Base-by-base conservation (phyloP, 2,113 vertebrate genomes). In the Ranitomeya variabilis region DNA sequence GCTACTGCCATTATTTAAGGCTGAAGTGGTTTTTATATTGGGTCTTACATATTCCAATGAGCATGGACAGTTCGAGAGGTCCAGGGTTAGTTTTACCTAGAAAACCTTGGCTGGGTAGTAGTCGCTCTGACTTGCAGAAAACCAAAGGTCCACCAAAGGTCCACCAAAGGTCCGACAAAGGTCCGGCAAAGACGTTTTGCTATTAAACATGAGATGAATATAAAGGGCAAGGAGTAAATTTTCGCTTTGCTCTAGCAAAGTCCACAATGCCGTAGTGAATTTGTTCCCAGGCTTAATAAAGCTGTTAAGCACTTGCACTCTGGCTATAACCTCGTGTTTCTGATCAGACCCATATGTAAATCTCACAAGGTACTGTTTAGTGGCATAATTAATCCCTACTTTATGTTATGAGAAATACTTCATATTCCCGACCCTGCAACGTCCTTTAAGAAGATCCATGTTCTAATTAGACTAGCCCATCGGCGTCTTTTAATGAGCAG, bases 381-480 rank as follows among this genome's bases (percentile, higher is more conserved):
- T 96, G 95, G 95, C 94, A 94, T 96, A 95, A 96, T 96, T 95
- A 96, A 96, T 96, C 95, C 95, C 94, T 95, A 95, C 94, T 96
- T 96, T 95, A 95, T 94, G 94, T 95, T 95, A 96, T 94, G 94
- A 96, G 95, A 94, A 96, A 95, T 95, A 95, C 95, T 96, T 96
- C 95, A 94, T 94, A 95, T 95, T 95, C 94, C 94, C 94, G 94
- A 96, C 95, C 95, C 95, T 95, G 95, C 95, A 95, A 94, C 92
- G 95, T 96, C 95, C 95, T 96, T 96, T 96, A 95, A 94, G 94
- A 96, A 96, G 96, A 96, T 96, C 95, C 95, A 96, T 96, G 96
- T 96, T 96, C 95, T 95, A 96, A 96, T 96, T 96, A 96, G 94
- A 96, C 94, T 95, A 95, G 94, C 95, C 96, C 96, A 96, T 96